Percentiles rank a stretch among this genome's conserved stretches.
phyloP scores from a whole-genome alignment of 2,113 vertebrate species.

The Coregonus clupeaformis region DNA sequence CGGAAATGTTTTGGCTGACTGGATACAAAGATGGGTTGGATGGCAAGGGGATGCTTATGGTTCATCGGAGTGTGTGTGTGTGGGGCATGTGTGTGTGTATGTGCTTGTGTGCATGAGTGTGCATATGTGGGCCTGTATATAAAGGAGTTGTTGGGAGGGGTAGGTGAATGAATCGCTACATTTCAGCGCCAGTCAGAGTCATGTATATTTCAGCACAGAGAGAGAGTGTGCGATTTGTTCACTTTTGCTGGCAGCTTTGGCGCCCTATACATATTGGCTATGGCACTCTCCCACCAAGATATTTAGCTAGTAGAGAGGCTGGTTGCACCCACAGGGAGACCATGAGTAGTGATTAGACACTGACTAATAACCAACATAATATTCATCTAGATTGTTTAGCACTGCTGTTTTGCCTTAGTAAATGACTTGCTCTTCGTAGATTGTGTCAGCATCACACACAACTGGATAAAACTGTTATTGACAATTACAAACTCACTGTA shows the following conservation, averaged over 20 bases:
- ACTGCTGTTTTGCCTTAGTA: not conserved
- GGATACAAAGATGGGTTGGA: conserved; percentile 12
- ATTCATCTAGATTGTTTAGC: not conserved
- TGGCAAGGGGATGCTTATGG: conserved; percentile 22
- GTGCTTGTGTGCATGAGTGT: conserved; percentile 9
- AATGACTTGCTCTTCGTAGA: not conserved
- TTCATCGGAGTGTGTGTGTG: conserved; percentile 16
- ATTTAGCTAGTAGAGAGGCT: not conserved
- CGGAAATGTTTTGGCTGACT: conserved; percentile 7
- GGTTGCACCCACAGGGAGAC: too few species aligned
- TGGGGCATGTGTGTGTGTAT: not conserved
- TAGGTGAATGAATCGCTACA: conserved; percentile 33
- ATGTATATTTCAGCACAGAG: conserved; percentile 62
- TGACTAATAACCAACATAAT: not conserved
- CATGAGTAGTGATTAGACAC: not conserved
- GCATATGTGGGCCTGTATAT: conserved; percentile 17
- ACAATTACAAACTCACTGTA: not conserved
- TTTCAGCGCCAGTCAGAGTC: conserved; percentile 41
- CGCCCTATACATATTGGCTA: conserved; percentile 22
- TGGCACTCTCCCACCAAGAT: conserved; percentile 43
- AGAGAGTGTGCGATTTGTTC: conserved; percentile 45
- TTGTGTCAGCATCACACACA: not conserved
- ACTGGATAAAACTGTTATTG: not conserved
- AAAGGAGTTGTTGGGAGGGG: conserved; percentile 2
- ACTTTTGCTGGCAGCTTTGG: conserved; percentile 42